Percentiles rank a stretch among this genome's conserved stretches.
phyloP scores from a whole-genome alignment of 2,888 invertebrate genomes.

The Acronicta aceris region DNA sequence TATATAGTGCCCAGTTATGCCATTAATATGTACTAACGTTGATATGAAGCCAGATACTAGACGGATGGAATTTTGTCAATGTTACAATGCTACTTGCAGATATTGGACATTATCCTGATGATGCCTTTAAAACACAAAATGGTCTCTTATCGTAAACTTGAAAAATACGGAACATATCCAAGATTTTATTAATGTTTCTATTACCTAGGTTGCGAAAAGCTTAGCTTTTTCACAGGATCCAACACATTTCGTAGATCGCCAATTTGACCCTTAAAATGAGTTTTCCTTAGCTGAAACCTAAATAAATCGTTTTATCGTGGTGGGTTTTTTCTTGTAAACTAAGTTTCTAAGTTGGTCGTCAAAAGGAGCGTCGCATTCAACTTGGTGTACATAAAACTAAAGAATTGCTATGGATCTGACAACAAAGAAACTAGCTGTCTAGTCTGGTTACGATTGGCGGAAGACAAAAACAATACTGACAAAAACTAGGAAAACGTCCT shows the following conservation, averaged over 20 bases:
- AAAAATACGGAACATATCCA: slow-evolving; percentile 7
- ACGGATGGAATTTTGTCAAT: slow-evolving; percentile 37
- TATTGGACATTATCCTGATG: neutral
- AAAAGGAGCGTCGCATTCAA: slow-evolving; percentile 2
- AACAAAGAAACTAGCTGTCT: neutral
- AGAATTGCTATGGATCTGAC: neutral
- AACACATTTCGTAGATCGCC: slow-evolving; percentile 47
- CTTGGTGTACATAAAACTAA: neutral
- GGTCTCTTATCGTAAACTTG: neutral
- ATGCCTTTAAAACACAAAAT: neutral
- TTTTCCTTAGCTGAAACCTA: slow-evolving; percentile 35
- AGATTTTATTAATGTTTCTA: slow-evolving; percentile 24
- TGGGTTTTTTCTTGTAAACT: slow-evolving; percentile 20
- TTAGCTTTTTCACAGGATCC: slow-evolving; percentile 26
- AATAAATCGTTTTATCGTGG: slow-evolving; percentile 46
- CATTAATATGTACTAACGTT: slow-evolving; percentile 48
- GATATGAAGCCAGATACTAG: slow-evolving; percentile 27
- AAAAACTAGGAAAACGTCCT: neutral
- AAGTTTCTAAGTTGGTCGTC: slow-evolving; percentile 16
- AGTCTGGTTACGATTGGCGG: neutral
- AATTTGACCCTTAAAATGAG: slow-evolving; percentile 53
- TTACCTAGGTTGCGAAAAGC: slow-evolving; percentile 15
- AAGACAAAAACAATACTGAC: neutral
- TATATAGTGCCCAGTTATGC: slow-evolving; percentile 43
- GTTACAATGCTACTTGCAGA: slow-evolving; percentile 16